These are phyloP conservation scores for Neria commutata DNA, from an alignment of 2,888 invertebrate species.

Conservation along the genomic window DNA sequence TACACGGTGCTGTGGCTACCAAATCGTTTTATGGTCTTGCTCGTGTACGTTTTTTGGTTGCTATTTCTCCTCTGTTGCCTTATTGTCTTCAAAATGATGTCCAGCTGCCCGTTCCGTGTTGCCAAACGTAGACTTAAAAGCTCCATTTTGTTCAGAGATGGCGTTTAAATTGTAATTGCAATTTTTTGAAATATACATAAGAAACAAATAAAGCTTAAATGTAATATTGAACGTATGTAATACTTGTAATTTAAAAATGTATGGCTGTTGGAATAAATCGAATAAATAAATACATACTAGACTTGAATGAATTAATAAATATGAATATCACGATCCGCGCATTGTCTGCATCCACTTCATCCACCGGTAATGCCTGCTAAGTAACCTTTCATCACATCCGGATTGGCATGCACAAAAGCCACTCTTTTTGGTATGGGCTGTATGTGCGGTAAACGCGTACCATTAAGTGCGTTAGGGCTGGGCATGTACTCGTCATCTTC, in stretches of 20 bases:
- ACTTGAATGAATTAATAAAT: too few relatives aligned
- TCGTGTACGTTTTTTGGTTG: conserved; percentile 54
- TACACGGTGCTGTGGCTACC: conserved; percentile 60
- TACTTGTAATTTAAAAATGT: too few relatives aligned
- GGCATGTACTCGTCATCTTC: conserved; percentile 30
- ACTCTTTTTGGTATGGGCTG: conserved; percentile 38
- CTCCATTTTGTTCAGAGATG: too few relatives aligned
- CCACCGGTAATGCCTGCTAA: too few relatives aligned
- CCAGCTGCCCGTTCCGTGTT: conserved; percentile 58
- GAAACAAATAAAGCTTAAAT: neutral
- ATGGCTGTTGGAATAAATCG: too few relatives aligned
- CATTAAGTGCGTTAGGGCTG: conserved; percentile 44
- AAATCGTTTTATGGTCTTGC: conserved; percentile 54
- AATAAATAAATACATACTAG: too few relatives aligned
- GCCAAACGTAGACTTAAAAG: conserved; percentile 48
- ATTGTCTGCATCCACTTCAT: too few relatives aligned
- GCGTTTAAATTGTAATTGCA: neutral
- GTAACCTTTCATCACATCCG: too few relatives aligned
- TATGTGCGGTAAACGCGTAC: conserved; percentile 41
- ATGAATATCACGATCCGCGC: too few relatives aligned
- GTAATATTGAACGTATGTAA: too few relatives aligned
- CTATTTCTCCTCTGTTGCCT: conserved; percentile 48
- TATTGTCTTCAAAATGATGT: conserved; percentile 57
- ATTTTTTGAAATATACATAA: neutral
- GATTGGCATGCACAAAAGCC: conserved; percentile 29